Conservation (phyloP, 2,113 vertebrate genomes). For the Tricholaema leucomelas region DNA sequence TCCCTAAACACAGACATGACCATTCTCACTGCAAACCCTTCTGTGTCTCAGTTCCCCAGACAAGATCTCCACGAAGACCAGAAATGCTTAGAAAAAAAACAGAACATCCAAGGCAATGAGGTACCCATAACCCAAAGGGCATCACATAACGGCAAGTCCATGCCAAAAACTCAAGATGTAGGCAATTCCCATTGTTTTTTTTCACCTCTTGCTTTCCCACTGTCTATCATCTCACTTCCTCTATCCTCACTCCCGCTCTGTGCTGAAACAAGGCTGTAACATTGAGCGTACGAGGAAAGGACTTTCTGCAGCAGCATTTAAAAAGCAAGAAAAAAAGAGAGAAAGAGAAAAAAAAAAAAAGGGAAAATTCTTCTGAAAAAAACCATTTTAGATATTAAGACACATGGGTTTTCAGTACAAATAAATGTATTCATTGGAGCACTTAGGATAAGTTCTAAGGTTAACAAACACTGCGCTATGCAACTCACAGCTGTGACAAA, state of each 20-base stretch:
- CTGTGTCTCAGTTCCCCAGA: not conserved
- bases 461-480: conserved; percentile 72
- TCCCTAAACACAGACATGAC: fast-evolving
- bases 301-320: not conserved
- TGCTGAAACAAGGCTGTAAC: conserved; percentile 6
- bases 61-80: not conserved
- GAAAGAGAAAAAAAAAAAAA: not conserved
- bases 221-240: not conserved
- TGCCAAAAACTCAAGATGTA: not conserved
- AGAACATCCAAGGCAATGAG: not conserved
- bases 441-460: conserved; percentile 73
- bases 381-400: conserved; percentile 49
- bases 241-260: not conserved
- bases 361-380: conserved; percentile 18
- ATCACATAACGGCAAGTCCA: fast-evolving
- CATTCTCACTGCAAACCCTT: not conserved
- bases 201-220: not conserved
- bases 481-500: conserved; percentile 64
- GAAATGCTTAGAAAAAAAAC: not conserved
- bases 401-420: conserved; percentile 65
- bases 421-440: conserved; percentile 72
- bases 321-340: not conserved
- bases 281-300: conserved; percentile 2
- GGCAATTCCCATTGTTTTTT: not conserved
- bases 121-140: not conserved